A percentile compares a stretch with the other conserved stretches of the same genome.
These are phyloP conservation scores for Callopanchax toddi DNA, from an alignment of 2,113 vertebrate genomes.

Conservation along the genomic window DNA sequence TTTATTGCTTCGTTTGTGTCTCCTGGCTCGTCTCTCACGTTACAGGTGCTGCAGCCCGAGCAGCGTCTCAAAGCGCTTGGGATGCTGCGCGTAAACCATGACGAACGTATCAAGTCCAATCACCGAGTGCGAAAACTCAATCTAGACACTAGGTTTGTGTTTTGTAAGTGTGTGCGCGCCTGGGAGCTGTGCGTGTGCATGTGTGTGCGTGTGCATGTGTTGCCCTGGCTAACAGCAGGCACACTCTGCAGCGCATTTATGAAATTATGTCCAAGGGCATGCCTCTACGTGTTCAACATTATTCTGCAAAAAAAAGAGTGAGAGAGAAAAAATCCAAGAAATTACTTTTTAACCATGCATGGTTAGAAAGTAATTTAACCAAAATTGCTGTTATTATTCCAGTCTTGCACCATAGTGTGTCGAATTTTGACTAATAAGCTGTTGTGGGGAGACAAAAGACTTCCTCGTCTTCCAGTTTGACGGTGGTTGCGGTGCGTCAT, in stretches of 20 bases:
- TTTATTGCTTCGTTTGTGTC: conserved; percentile 14
- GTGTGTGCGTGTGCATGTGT: conserved; percentile 13
- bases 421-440: conserved; percentile 36
- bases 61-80: conserved; percentile 32
- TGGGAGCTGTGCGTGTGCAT: not conserved
- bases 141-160: conserved; percentile 20
- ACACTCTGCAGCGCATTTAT: conserved; percentile 37
- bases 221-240: conserved; percentile 21
- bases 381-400: conserved; percentile 34
- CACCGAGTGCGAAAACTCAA: conserved; percentile 53
- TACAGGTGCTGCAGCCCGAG: conserved; percentile 51
- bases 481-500: not conserved
- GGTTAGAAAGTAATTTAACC: not conserved
- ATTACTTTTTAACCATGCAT: conserved; percentile 45
- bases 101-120: conserved; percentile 63
- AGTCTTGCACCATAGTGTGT: conserved; percentile 23
- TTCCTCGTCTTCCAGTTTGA: conserved; percentile 34
- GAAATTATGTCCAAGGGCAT: conserved; percentile 42
- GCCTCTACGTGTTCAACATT: conserved; percentile 31
- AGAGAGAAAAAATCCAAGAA: conserved; percentile 5
- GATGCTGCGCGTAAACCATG: conserved; percentile 52
- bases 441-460: conserved; percentile 25
- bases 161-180: not conserved
- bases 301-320: conserved; percentile 7
- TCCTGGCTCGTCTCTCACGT: conserved; percentile 17